These are phyloP conservation scores for Bos indicus DNA, from an alignment of 2,113 vertebrate genomes.

Conservation along the genomic window DNA sequence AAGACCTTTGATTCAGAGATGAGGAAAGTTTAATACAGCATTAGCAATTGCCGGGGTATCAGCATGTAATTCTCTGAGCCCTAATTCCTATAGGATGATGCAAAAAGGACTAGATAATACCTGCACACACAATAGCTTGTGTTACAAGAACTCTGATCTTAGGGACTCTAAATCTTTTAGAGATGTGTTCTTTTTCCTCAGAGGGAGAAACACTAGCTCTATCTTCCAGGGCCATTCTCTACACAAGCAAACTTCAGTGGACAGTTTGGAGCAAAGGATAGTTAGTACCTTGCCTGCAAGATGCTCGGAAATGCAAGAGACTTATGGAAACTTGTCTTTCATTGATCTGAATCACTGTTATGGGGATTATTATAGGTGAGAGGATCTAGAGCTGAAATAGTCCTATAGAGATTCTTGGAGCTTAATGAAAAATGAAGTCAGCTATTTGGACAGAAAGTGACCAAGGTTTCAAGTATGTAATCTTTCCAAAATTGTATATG, in stretches of 20 bases:
- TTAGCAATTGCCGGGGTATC: not conserved
- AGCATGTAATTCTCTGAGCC: not conserved
- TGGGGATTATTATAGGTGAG: not conserved
- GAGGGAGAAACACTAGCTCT: not conserved
- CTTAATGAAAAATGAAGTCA: not conserved
- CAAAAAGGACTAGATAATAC: not conserved
- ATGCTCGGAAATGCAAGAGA: not conserved
- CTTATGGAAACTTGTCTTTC: not conserved
- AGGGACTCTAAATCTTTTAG: not conserved
- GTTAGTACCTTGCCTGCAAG: not conserved
- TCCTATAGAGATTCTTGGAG: not conserved
- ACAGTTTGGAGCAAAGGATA: not conserved
- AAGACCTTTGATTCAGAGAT: not conserved
- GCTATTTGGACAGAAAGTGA: not conserved
- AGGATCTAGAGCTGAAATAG: not conserved
- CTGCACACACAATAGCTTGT: not conserved
- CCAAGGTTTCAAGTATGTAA: not conserved
- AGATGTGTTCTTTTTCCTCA: not conserved
- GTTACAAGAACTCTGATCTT: not conserved
- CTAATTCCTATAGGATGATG: not conserved
- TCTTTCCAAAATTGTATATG: not conserved
- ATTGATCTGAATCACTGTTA: not conserved
- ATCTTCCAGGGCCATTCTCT: not conserved
- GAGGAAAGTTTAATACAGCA: not conserved
- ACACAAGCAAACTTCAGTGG: not conserved